Evolutionary conservation across 2,113 vertebrate species (phyloP).

Genomic region (Elephantulus edwardii): DNA sequence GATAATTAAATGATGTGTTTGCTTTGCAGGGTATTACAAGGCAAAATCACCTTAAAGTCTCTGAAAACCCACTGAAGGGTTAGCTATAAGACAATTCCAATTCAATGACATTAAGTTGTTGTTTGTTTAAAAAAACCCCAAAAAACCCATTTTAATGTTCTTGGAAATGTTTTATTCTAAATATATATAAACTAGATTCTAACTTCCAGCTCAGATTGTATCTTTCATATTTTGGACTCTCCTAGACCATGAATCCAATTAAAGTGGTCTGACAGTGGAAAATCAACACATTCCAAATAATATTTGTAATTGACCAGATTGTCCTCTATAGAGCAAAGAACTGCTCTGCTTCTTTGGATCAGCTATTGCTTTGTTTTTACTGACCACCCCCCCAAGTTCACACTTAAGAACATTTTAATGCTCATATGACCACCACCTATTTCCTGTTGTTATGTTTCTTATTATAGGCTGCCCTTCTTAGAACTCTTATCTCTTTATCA

Average conservation of each 20-base stretch:
- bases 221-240: background rate
- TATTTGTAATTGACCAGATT: background rate
- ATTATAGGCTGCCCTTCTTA: slow-evolving; percentile 49
- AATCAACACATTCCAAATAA: background rate
- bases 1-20: slow-evolving; percentile 13
- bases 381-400: background rate
- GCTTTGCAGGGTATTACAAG: background rate
- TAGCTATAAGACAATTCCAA: too few relatives aligned
- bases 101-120: too few relatives aligned
- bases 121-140: background rate
- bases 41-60: too few relatives aligned
- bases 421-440: slow-evolving; percentile 65
- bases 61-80: too few relatives aligned
- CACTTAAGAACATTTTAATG: slow-evolving; percentile 63
- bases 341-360: background rate
- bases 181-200: background rate
- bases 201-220: background rate
- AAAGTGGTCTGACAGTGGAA: background rate
- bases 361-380: slow-evolving; percentile 10
- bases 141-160: background rate
- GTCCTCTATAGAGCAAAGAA: background rate
- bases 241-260: background rate
- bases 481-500: slow-evolving; percentile 53
- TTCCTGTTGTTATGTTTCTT: slow-evolving; percentile 74
- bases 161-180: slow-evolving; percentile 20